Base-by-base conservation (phyloP, 2,113 vertebrate species). In the Cyanoderma ruficeps region DNA sequence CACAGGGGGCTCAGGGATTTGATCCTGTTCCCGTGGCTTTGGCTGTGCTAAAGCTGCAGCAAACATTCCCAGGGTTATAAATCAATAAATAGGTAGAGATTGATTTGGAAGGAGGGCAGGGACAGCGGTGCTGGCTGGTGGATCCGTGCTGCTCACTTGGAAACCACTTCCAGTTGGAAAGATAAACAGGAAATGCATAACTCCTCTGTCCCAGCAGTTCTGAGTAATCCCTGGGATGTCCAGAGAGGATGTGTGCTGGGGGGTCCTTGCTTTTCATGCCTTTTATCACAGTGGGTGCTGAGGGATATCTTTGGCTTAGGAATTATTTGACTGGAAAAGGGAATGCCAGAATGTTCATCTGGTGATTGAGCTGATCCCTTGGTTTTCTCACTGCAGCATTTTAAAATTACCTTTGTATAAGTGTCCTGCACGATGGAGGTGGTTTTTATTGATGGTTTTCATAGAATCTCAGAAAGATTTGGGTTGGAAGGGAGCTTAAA, bases 121-220 rank as follows among this genome's bases (percentile, higher is more conserved):
- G 55, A 14, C 11, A 9, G 13, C 42, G 50, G 50, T 39, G 30
- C 39, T 59, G 67, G 25, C 3, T 65, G 65, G 33, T 19, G 56
- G 67, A 49, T 69, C 61, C 0, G 2, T 52, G 94, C 80, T 52
- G 52, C 86, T 95, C 42, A 2, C 91, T 94, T 87, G 91, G 91
- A 94, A 90, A 47, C 67, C 49, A 5, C 59, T 77, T 92, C 61
- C 91, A 95, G 90, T 63, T 42, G 57, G 65, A 84, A 60, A 60
- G 78, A 92, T 93, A 95, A 97, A 96, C 96, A 97, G 97, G 97
- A 97, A 97, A 93, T 21, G 24, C 97, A 93, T 60, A 91, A 64
- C 93, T 74, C 4, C 60, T 83, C 10, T n/a, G 80, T 78, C 57
- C 91, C 83, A 83, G 91, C 81, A 42, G 3, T 25, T 70, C 46